A percentile compares a stretch with the other conserved stretches of the same genome.
phyloP scores from a whole-genome alignment of 1,140 invertebrate species.

The Drosophila ananassae region DNA sequence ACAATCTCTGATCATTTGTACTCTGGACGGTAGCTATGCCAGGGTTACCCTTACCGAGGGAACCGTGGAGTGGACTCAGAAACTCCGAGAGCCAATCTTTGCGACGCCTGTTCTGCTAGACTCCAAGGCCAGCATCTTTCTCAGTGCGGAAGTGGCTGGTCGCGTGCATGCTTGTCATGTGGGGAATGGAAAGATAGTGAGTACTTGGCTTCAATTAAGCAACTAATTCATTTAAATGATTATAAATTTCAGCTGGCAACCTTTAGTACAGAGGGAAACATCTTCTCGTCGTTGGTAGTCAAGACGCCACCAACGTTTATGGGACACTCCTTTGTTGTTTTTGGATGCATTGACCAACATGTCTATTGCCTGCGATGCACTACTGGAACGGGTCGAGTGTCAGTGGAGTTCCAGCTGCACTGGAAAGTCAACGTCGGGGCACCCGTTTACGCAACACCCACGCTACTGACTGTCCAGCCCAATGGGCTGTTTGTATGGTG shows the following conservation, averaged over 20 bases:
- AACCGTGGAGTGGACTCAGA: constrained; percentile 55
- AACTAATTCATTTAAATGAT: neutral
- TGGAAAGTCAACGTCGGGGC: constrained; percentile 57
- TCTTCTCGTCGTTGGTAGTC: constrained; percentile 67
- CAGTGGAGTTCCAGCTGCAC: constrained; percentile 39
- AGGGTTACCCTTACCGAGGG: constrained; percentile 58
- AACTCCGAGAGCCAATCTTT: constrained; percentile 69
- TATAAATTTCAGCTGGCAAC: constrained; percentile 39
- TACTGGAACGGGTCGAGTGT: constrained; percentile 5
- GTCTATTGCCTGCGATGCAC: constrained; percentile 70
- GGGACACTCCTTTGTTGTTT: constrained; percentile 62
- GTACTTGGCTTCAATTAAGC: neutral
- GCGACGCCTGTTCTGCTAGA: constrained; percentile 62
- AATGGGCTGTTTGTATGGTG: constrained; percentile 52
- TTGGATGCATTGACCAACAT: constrained; percentile 76
- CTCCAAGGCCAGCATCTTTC: constrained; percentile 33
- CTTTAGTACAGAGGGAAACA: constrained; percentile 55
- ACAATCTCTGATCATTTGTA: constrained; percentile 61
- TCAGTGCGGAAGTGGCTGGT: constrained; percentile 71
- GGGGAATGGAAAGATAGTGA: constrained; percentile 58
- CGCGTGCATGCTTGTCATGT: constrained; percentile 60
- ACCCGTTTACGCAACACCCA: constrained; percentile 61
- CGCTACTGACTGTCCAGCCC: constrained; percentile 47
- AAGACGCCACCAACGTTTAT: constrained; percentile 55
- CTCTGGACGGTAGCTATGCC: constrained; percentile 66